These are phyloP conservation scores for Alosa sapidissima DNA, from an alignment of 2,797 vertebrate species.

Conservation along the genomic window DNA sequence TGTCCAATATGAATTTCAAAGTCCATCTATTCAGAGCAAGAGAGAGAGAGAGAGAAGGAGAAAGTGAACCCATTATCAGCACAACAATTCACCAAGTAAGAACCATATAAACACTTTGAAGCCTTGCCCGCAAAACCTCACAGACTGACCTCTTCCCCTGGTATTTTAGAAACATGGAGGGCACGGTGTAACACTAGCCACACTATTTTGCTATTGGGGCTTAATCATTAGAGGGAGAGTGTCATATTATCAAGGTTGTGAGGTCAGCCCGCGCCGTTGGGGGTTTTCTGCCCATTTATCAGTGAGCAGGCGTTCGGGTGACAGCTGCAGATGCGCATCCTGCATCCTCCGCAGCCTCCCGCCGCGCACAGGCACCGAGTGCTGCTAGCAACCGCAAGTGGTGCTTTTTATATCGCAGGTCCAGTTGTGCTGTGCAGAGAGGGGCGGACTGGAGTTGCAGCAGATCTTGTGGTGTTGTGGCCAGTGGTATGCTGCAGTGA, in stretches of 20 bases:
- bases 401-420: background rate
- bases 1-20: slow-evolving; percentile 23
- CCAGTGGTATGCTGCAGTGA: too few species aligned
- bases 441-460: background rate
- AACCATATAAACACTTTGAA: background rate
- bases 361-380: background rate
- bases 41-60: background rate
- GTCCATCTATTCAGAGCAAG: slow-evolving; percentile 10
- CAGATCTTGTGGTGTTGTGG: background rate
- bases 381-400: background rate
- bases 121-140: background rate
- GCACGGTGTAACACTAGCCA: slow-evolving; percentile 10
- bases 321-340: slow-evolving; percentile 23
- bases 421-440: background rate
- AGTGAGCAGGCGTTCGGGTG: background rate
- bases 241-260: slow-evolving; percentile 19
- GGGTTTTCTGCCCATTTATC: slow-evolving; percentile 15
- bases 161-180: background rate
- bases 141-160: slow-evolving; percentile 2
- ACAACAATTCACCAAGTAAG: background rate
- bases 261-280: background rate
- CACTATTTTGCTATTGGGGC: background rate
- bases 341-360: background rate
- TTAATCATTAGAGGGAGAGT: slow-evolving; percentile 18
- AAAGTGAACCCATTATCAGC: background rate